These are phyloP conservation scores for Otis tarda DNA, from an alignment of 2,113 vertebrate genomes.

Conservation along the genomic window DNA sequence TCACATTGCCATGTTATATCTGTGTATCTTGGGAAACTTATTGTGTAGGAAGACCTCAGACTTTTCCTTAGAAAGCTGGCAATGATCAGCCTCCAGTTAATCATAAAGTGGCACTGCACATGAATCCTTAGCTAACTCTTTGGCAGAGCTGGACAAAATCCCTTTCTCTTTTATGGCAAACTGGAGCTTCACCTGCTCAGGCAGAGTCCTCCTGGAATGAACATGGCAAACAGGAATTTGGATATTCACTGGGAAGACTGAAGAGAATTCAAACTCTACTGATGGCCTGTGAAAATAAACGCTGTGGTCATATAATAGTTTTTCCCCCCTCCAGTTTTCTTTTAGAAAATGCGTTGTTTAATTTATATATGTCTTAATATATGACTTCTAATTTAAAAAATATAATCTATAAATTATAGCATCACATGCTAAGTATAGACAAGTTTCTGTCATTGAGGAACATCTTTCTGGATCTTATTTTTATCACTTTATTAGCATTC, in stretches of 20 bases:
- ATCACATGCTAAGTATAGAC: neutral
- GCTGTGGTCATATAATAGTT: neutral
- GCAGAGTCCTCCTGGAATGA: neutral
- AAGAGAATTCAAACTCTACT: neutral
- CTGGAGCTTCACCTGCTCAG: neutral
- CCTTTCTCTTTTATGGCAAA: neutral
- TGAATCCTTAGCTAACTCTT: neutral
- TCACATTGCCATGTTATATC: neutral
- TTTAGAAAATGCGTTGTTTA: neutral
- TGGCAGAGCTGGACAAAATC: neutral
- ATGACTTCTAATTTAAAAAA: neutral
- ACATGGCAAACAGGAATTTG: neutral
- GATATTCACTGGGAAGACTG: neutral
- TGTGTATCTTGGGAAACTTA: neutral
- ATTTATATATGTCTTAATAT: neutral
- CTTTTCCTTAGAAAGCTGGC: neutral
- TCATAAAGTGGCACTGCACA: neutral
- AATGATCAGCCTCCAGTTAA: neutral
- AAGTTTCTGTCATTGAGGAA: neutral
- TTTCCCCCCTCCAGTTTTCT: neutral
- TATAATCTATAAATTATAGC: neutral
- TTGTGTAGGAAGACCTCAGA: neutral
- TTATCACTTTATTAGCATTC: neutral
- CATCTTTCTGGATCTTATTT: neutral
- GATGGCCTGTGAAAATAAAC: neutral